phyloP scores from a whole-genome alignment of 2,888 invertebrate species.

The Micoletzkya japonica region DNA sequence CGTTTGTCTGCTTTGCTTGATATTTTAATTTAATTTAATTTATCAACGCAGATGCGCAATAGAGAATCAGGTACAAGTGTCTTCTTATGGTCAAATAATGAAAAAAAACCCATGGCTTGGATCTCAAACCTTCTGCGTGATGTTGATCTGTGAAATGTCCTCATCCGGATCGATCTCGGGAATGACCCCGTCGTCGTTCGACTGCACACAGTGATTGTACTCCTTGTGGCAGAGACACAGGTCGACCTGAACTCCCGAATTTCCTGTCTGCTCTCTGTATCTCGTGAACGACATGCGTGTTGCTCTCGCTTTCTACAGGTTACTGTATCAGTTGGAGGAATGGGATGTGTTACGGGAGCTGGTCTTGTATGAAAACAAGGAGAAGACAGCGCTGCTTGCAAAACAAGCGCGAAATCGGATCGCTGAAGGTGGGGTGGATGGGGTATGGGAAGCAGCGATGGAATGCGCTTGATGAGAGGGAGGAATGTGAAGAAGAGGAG shows the following conservation, averaged over 20 bases:
- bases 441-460: constrained; percentile 5
- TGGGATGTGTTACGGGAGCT: too few relatives aligned
- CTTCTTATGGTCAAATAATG: background rate
- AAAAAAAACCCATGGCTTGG: background rate
- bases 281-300: background rate
- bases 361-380: background rate
- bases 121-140: constrained; percentile 32
- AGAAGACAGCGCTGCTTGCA: background rate
- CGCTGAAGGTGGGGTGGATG: background rate
- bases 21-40: too few relatives aligned
- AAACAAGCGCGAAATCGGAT: background rate
- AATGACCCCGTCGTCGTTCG: constrained; percentile 57
- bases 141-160: constrained; percentile 48
- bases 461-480: constrained; percentile 3
- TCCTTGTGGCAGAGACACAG: constrained; percentile 61
- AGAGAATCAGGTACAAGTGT: background rate
- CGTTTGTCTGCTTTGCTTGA: too few relatives aligned
- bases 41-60: too few relatives aligned
- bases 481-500: background rate
- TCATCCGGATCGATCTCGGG: constrained; percentile 58
- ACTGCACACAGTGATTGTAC: constrained; percentile 61
- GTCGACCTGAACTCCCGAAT: too few relatives aligned
- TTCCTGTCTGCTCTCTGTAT: background rate
- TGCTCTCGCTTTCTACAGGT: background rate
- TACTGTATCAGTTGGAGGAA: too few relatives aligned